A percentile compares a stretch with the other conserved stretches of the same genome.
These are phyloP conservation scores for Ctenomys sociabilis DNA, from an alignment of 2,113 vertebrate genomes.

Conservation along the genomic window DNA sequence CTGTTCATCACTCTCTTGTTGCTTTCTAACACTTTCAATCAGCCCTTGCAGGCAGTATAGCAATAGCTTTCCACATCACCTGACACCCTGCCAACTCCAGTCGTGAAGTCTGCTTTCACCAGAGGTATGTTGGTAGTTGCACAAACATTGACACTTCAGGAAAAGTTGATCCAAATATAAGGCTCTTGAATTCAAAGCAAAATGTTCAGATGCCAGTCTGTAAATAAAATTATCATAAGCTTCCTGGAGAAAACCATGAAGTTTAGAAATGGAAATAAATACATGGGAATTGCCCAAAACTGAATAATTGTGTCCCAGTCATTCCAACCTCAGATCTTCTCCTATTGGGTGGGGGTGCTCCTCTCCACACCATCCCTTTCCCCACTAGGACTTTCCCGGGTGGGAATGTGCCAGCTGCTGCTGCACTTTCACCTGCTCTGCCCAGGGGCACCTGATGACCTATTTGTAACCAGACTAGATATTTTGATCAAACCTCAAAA, in stretches of 20 bases:
- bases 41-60: background rate
- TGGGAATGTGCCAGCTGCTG: background rate
- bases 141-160: background rate
- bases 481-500: background rate
- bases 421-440: background rate
- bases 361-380: background rate
- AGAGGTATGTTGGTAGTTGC: background rate
- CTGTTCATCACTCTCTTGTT: background rate
- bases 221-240: background rate
- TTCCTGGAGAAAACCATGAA: background rate
- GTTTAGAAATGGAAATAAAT: background rate
- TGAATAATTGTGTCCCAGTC: background rate
- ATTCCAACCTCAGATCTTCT: background rate
- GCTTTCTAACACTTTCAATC: background rate
- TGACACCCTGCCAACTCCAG: rapidly evolving
- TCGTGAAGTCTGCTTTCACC: background rate
- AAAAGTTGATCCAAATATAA: background rate
- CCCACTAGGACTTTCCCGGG: background rate
- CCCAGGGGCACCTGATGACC: too few species aligned
- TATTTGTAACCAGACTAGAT: background rate
- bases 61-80: too few species aligned
- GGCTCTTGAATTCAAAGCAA: background rate
- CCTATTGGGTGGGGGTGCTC: background rate
- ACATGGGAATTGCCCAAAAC: background rate
- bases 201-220: background rate